These are phyloP conservation scores for Cheumatopsyche charites DNA, from an alignment of 1,140 invertebrate species.

Conservation along the genomic window DNA sequence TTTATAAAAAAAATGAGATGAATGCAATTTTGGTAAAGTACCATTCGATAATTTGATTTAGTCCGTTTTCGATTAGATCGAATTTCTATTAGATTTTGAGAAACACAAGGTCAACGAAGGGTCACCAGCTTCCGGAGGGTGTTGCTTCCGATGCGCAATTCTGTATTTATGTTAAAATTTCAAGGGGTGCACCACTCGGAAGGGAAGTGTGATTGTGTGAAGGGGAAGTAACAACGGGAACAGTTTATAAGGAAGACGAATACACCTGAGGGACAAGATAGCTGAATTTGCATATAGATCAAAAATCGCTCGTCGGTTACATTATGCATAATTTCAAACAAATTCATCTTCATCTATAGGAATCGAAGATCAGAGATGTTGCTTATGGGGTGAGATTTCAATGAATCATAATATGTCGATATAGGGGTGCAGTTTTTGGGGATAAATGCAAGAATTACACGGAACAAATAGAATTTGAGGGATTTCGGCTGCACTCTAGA, in stretches of 20 bases:
- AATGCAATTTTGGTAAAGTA: slow-evolving; percentile 1
- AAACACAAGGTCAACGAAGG: slow-evolving; percentile 15
- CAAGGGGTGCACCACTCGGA: background rate
- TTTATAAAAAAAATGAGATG: background rate
- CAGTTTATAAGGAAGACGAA: slow-evolving; percentile 9
- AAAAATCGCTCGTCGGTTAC: background rate
- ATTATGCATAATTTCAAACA: too few species aligned
- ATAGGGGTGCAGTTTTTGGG: background rate
- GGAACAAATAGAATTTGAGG: slow-evolving; percentile 30
- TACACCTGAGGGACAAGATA: slow-evolving; percentile 14
- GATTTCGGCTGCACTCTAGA: background rate
- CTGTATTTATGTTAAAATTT: background rate
- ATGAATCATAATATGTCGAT: slow-evolving; percentile 12
- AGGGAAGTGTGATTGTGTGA: slow-evolving; percentile 15
- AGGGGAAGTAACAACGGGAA: background rate
- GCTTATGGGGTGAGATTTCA: background rate
- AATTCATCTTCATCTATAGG: too few species aligned
- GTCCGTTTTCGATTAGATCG: background rate
- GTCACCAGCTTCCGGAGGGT: background rate
- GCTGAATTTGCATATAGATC: slow-evolving; percentile 16
- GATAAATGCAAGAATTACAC: slow-evolving; percentile 16
- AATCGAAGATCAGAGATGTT: too few species aligned
- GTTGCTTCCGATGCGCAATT: background rate
- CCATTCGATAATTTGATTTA: background rate
- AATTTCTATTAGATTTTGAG: slow-evolving; percentile 12